Conservation (phyloP, 2,113 vertebrate species). For the Myotis davidii region DNA sequence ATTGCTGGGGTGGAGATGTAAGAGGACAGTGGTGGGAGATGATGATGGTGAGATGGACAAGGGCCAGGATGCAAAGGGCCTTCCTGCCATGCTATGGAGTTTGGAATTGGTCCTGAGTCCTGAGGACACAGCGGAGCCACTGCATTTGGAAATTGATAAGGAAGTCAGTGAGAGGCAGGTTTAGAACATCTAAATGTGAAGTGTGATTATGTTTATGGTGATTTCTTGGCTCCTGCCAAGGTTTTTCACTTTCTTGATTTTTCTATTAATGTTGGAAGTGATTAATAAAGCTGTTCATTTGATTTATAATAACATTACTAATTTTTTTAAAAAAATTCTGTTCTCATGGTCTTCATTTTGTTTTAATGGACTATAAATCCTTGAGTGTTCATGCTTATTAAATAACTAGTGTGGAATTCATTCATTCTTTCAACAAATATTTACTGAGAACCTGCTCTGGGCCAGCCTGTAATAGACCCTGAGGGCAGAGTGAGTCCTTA, state of each 20-base stretch:
- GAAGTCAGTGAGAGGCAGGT: not conserved
- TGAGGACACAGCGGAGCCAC: not conserved
- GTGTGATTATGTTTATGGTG: not conserved
- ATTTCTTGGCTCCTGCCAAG: not conserved
- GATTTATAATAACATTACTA: conserved; percentile 6
- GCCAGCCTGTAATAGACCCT: not conserved
- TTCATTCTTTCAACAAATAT: conserved; percentile 26
- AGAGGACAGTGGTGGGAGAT: not conserved
- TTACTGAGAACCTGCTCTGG: not conserved
- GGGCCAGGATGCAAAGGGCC: not conserved
- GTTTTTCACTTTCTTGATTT: not conserved
- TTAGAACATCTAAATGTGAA: not conserved
- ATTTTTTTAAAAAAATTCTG: not conserved
- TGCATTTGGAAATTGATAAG: not conserved
- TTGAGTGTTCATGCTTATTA: conserved; percentile 29
- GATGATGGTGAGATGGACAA: not conserved
- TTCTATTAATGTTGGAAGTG: conserved; percentile 22
- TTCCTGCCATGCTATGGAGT: not conserved
- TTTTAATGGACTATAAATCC: conserved; percentile 47
- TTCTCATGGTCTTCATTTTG: not conserved
- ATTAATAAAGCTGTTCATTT: conserved; percentile 15
- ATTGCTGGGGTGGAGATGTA: too few species aligned
- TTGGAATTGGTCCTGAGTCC: not conserved
- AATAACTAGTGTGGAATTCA: not conserved
- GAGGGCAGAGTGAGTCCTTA: not conserved